These are phyloP conservation scores for Sander lucioperca DNA, from an alignment of 2,113 vertebrate species.

Conservation along the genomic window DNA sequence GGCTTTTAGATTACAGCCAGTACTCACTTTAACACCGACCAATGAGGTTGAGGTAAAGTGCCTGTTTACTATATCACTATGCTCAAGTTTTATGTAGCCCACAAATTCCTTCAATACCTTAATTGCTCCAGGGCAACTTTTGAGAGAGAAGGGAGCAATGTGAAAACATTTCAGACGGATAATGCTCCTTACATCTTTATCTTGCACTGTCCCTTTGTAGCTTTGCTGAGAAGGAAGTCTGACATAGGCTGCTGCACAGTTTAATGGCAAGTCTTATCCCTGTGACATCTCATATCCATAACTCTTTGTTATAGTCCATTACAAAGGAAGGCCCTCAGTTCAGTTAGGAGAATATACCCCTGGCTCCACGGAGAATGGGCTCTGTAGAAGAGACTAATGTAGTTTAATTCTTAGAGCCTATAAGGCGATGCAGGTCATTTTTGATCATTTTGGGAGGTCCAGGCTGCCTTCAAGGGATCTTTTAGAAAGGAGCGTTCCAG, in stretches of 20 bases:
- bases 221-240: slow-evolving; percentile 48
- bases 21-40: slow-evolving; percentile 69
- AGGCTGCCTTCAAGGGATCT: slow-evolving; percentile 43
- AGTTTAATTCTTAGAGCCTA: slow-evolving; percentile 67
- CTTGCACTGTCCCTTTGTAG: slow-evolving; percentile 43
- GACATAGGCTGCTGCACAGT: slow-evolving; percentile 55
- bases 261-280: slow-evolving; percentile 71
- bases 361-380: slow-evolving; percentile 33
- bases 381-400: slow-evolving; percentile 57
- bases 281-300: slow-evolving; percentile 78
- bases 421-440: slow-evolving; percentile 59
- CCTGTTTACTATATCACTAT: slow-evolving; percentile 70
- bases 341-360: slow-evolving; percentile 58
- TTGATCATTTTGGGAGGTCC: slow-evolving; percentile 52
- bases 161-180: slow-evolving; percentile 50
- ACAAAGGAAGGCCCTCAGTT: slow-evolving; percentile 67
- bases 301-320: slow-evolving; percentile 79
- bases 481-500: slow-evolving; percentile 25
- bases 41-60: slow-evolving; percentile 63
- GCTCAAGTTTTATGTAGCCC: slow-evolving; percentile 65
- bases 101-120: slow-evolving; percentile 71
- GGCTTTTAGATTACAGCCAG: slow-evolving; percentile 57
- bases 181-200: slow-evolving; percentile 56
- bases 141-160: slow-evolving; percentile 38
- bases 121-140: slow-evolving; percentile 69